phyloP scores from a whole-genome alignment of 2,113 vertebrate genomes.

The Pampusana beccarii region DNA sequence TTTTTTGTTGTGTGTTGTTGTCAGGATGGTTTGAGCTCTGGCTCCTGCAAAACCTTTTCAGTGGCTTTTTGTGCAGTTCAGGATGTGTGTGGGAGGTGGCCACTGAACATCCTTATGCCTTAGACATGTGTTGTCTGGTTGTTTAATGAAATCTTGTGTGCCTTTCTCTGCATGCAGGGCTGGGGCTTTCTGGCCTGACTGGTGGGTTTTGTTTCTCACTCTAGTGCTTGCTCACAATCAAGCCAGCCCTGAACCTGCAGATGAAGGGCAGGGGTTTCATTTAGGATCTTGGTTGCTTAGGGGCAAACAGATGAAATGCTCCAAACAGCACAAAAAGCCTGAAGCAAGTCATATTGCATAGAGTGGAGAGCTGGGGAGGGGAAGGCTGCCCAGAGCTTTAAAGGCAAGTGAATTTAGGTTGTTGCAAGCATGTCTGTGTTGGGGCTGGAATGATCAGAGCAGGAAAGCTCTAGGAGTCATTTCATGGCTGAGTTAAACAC shows the following conservation, averaged over 20 bases:
- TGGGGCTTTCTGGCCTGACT: neutral
- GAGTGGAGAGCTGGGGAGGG: neutral
- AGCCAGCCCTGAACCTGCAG: neutral
- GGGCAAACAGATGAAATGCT: neutral
- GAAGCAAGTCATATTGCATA: neutral
- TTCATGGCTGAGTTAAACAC: slow-evolving; percentile 59
- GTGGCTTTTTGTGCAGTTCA: neutral
- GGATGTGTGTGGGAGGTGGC: neutral
- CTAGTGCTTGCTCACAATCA: neutral
- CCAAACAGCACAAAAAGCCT: neutral
- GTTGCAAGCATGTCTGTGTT: neutral
- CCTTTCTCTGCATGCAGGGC: neutral
- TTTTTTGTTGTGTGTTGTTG: neutral
- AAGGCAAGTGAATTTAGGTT: neutral
- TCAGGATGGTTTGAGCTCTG: neutral
- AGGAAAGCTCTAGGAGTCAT: slow-evolving; percentile 37
- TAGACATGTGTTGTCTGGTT: neutral
- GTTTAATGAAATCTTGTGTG: neutral
- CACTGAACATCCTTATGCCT: neutral
- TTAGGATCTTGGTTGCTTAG: neutral
- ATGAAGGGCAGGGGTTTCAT: neutral
- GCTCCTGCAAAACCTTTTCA: neutral
- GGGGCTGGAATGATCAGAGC: neutral
- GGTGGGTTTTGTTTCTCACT: neutral
- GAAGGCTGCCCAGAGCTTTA: neutral